These are phyloP conservation scores for Maniola jurtina DNA, from an alignment of 1,140 invertebrate genomes.

Conservation along the genomic window DNA sequence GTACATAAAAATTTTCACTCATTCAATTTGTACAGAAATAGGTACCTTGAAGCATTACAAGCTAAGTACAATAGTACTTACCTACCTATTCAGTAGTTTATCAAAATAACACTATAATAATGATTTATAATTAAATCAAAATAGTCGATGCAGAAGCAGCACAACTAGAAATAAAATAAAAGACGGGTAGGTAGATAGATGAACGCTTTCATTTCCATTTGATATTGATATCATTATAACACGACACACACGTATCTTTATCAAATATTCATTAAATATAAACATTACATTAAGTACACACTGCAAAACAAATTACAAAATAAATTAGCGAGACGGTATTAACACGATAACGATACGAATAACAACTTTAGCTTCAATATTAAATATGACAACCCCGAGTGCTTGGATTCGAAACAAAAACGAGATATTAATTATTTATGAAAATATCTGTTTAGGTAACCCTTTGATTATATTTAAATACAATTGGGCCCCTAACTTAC, in stretches of 20 bases:
- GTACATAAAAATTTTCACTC: no score
- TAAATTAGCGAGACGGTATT: constrained; percentile 1
- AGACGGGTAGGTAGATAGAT: background rate
- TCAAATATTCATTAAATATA: background rate
- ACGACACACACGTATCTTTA: background rate
- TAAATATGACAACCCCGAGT: background rate
- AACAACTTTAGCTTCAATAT: background rate
- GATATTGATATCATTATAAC: background rate
- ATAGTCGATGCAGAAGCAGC: no score
- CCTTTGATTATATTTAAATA: constrained; percentile 71
- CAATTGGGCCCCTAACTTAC: constrained; percentile 62
- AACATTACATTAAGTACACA: constrained; percentile 7
- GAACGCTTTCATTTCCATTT: background rate
- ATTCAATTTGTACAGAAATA: no score
- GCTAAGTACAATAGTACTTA: no score
- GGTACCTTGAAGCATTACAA: no score
- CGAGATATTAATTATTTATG: constrained; percentile 52
- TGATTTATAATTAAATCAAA: no score
- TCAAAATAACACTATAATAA: no score
- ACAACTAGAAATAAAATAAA: no score
- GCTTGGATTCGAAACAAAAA: constrained; percentile 18
- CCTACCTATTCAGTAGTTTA: no score
- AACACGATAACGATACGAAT: background rate
- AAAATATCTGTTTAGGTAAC: constrained; percentile 60
- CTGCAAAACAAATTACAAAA: constrained; percentile 12